Evolutionary conservation across 2,113 vertebrate genomes (phyloP).

Genomic region (Paratilapia polleni): DNA sequence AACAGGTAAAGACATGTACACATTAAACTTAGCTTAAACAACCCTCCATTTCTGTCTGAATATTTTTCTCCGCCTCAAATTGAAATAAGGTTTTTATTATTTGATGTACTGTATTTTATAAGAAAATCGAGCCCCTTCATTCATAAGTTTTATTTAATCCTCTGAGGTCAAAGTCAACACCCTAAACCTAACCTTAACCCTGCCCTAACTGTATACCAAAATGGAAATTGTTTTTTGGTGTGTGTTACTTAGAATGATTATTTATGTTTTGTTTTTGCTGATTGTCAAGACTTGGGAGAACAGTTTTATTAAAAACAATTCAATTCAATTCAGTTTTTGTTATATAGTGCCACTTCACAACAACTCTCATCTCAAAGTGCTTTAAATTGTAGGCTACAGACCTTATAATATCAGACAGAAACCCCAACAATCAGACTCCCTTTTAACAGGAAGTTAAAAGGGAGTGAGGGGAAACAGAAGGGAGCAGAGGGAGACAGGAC

Average conservation of each 20-base stretch:
- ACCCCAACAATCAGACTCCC: too few species aligned
- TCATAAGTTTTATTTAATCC: not conserved
- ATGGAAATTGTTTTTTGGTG: not conserved
- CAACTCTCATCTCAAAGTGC: too few species aligned
- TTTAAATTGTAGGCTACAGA: too few species aligned
- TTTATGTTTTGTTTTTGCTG: not conserved
- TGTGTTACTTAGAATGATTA: not conserved
- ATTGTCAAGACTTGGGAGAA: not conserved
- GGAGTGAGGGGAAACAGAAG: too few species aligned
- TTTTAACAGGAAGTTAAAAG: too few species aligned
- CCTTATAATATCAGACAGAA: too few species aligned
- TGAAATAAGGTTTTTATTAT: not conserved
- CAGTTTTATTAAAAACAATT: not conserved
- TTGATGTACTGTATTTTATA: not conserved
- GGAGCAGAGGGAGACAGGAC: too few species aligned
- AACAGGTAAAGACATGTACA: slow-evolving; percentile 84
- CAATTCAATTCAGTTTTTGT: too few species aligned
- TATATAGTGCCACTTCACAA: too few species aligned
- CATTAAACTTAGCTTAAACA: not conserved
- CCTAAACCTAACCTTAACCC: not conserved
- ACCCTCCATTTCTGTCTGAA: not conserved
- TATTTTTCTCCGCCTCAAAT: not conserved
- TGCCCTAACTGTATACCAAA: not conserved
- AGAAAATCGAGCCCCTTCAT: not conserved
- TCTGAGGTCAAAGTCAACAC: not conserved